Percentiles rank a stretch among this genome's conserved stretches.
phyloP scores from a whole-genome alignment of 1,140 invertebrate species.

The Saccostrea glomerata region DNA sequence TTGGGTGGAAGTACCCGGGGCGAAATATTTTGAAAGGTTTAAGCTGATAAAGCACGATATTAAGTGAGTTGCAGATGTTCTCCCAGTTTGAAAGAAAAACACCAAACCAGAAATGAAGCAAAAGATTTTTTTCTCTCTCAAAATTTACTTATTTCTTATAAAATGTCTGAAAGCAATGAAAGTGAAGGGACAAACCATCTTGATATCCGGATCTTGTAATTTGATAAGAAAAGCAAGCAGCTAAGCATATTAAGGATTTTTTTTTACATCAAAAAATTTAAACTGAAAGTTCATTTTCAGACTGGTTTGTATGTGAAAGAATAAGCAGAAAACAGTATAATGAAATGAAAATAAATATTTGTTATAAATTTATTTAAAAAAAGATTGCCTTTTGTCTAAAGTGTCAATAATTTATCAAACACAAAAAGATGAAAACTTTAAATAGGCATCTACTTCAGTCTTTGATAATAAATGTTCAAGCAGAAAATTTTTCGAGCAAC shows the following conservation, averaged over 20 bases:
- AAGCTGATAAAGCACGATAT: conserved; percentile 9
- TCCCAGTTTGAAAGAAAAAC: neutral
- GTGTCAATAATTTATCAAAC: too few relatives aligned
- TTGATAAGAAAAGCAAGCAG: neutral
- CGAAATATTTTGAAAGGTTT: conserved; percentile 24
- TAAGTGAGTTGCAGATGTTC: conserved; percentile 17
- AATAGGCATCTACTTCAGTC: neutral
- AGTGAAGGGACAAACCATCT: neutral
- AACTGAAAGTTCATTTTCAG: neutral
- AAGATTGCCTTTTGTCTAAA: too few relatives aligned
- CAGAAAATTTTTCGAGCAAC: neutral
- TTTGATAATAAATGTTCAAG: neutral
- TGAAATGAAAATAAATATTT: neutral
- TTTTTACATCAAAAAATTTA: neutral
- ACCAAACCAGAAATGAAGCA: neutral
- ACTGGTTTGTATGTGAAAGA: neutral
- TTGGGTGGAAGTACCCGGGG: neutral
- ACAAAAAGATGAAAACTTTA: neutral
- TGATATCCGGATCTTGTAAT: neutral
- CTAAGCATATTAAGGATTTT: neutral
- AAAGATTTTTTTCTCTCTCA: neutral
- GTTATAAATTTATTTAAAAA: neutral
- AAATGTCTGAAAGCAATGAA: neutral
- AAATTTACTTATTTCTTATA: neutral
- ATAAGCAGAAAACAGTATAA: neutral